Evolutionary conservation across 2,888 invertebrate species (phyloP).

Genomic region (Agriotes lineatus): DNA sequence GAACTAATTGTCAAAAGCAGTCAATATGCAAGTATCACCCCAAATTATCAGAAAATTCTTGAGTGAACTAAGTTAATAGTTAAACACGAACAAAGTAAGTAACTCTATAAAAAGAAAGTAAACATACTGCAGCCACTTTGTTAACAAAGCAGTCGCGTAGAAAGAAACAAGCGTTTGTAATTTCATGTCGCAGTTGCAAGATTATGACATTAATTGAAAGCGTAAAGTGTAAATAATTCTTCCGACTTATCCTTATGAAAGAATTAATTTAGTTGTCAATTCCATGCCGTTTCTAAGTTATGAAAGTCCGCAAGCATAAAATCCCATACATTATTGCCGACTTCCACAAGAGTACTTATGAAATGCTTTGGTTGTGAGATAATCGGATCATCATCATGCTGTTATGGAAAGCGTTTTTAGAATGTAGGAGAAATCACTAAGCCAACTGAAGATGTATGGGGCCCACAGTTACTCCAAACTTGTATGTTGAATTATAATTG

Average conservation of each 20-base stretch:
- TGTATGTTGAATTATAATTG: no score
- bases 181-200: no score
- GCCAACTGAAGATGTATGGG: background rate
- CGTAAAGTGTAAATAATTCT: background rate
- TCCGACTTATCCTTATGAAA: background rate
- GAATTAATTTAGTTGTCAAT: background rate
- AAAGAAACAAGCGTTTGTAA: no score
- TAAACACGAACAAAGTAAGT: no score
- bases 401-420: background rate
- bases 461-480: background rate
- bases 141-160: no score
- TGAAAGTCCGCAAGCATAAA: background rate
- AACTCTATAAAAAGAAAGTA: no score
- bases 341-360: background rate
- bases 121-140: no score
- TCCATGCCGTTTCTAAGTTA: background rate
- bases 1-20: no score
- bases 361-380: background rate
- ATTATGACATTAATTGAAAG: background rate
- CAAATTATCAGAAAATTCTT: no score
- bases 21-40: no score
- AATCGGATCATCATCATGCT: background rate
- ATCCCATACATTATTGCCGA: background rate
- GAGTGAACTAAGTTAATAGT: no score
- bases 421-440: background rate